Evolutionary conservation across 2,113 vertebrate genomes (phyloP).

Genomic region (Peromyscus maniculatus): DNA sequence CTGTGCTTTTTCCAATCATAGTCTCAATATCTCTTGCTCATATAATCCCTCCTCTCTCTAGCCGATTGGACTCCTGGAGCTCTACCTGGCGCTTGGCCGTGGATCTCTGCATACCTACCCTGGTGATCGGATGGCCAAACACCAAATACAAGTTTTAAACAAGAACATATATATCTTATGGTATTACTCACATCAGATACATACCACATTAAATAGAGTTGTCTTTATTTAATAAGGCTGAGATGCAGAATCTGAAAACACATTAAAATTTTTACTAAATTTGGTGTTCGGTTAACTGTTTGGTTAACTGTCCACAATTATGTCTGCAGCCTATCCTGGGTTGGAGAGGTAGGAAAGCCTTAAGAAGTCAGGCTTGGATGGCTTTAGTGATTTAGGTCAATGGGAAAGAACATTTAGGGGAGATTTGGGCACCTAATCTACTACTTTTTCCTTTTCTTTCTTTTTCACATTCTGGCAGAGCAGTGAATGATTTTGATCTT

Average conservation of each 20-base stretch:
- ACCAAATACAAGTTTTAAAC: background rate
- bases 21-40: no score
- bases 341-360: background rate
- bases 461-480: background rate
- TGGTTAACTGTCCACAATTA: background rate
- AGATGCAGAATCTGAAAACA: background rate
- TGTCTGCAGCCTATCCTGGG: background rate
- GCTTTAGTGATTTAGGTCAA: background rate
- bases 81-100: no score
- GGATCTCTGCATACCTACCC: no score
- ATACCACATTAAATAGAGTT: background rate
- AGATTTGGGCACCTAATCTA: background rate
- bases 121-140: no score
- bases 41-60: no score
- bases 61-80: no score
- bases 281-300: background rate
- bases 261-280: background rate
- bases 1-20: no score
- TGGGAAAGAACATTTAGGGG: background rate
- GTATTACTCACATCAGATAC: background rate
- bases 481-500: background rate
- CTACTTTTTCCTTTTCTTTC: background rate
- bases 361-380: background rate
- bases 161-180: background rate
- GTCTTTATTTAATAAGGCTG: background rate